phyloP scores from a whole-genome alignment of 2,888 invertebrate genomes.

The Myathropa florea region DNA sequence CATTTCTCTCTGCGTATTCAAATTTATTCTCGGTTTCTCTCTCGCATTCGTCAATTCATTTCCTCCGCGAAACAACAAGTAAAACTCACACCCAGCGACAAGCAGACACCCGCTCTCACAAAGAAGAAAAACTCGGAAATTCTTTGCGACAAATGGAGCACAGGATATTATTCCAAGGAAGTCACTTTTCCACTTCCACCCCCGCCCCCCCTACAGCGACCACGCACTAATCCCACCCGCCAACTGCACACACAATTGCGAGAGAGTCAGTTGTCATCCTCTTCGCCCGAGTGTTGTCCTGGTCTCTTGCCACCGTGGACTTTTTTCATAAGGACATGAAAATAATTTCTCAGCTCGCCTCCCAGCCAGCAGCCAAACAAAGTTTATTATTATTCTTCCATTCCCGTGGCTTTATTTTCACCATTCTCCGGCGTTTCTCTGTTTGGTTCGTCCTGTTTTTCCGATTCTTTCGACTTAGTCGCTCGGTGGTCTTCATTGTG shows the following conservation, averaged over 20 bases:
- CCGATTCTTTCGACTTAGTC: slow-evolving; percentile 58
- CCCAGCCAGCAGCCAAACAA: slow-evolving; percentile 41
- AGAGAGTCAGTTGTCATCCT: background rate
- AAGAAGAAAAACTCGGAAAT: slow-evolving; percentile 32
- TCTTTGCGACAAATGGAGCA: slow-evolving; percentile 58
- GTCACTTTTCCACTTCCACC: slow-evolving; percentile 27
- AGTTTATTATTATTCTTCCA: slow-evolving; percentile 67
- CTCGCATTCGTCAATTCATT: slow-evolving; percentile 58
- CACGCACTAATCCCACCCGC: slow-evolving; percentile 26
- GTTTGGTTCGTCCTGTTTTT: slow-evolving; percentile 16
- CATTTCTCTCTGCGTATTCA: slow-evolving; percentile 23
- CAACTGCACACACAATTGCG: slow-evolving; percentile 23
- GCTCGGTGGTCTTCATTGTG: slow-evolving; percentile 42
- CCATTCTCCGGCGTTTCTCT: background rate
- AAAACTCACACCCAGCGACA: background rate
- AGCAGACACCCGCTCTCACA: slow-evolving; percentile 3
- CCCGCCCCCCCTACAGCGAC: background rate
- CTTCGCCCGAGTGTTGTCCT: background rate
- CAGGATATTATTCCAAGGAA: slow-evolving; percentile 49
- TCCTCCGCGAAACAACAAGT: slow-evolving; percentile 45
- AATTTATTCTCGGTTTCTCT: slow-evolving; percentile 43
- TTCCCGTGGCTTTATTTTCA: slow-evolving; percentile 34
- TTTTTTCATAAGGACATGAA: slow-evolving; percentile 69
- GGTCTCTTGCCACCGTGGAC: slow-evolving; percentile 40
- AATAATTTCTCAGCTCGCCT: slow-evolving; percentile 44